Evolutionary conservation across 2,888 invertebrate genomes (phyloP), one percentile per base, ranked within the genome.

Genomic region (Perizoma affinitatum): DNA sequence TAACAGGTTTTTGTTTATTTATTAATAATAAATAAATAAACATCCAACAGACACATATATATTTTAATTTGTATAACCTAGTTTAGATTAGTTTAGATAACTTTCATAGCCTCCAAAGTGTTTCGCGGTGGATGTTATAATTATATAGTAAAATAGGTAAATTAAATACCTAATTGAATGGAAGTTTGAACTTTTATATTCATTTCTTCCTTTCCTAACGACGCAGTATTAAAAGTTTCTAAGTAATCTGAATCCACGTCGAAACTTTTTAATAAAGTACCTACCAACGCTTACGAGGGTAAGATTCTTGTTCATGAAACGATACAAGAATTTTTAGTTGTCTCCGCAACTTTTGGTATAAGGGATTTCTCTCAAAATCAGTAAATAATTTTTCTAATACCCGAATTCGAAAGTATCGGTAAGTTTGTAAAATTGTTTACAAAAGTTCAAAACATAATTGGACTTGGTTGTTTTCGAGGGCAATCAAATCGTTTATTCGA

Each of bases 241-340:
- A 81, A 82, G 82, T 82, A 82, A 82, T 82, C 80, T 78, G 76
- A 73, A 83, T 79, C 76, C 80, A 75, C 76, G 80, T 81, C 76
- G 70, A 80, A 84, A 84, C 81, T 84, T 83, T 66, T 78, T 82
- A 78, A 83, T 82, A 82, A 83, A 82, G 82, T 81, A 80, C 78
- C 78, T 81, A 80, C 78, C 78, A 79, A 73, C 71, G 74, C 70
- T 76, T 75, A 71, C 67, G 65, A 68, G 68, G 70, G 63, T 67
- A 71, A 67, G 72, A 67, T 72, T 70, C 66, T 76, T 70, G 74
- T 75, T 73, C 67, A 59, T 65, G 60, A 74, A 76, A 76, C 72
- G 72, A 77, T 77, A 76, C 70, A 66, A 72, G 65, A 63, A 66
- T 68, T 68, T 60, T 69, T 73, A 65, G 64, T 64, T 58, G 59